Conservation (phyloP, 1,140 invertebrate species). For the Drosophila equinoxialis region DNA sequence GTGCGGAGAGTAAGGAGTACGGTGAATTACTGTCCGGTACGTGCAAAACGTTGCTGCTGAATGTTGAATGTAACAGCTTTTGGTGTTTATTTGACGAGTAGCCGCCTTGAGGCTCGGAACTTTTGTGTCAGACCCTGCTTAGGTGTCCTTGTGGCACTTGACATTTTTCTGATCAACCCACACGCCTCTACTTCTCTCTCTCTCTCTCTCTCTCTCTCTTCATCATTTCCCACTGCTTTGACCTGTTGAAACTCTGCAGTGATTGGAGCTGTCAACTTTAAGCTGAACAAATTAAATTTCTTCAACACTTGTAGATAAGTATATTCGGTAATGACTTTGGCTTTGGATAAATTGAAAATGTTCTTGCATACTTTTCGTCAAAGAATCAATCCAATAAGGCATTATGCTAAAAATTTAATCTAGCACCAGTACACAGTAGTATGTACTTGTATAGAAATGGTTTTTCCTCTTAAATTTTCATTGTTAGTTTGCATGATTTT, state of each 20-base stretch:
- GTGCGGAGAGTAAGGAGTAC: neutral
- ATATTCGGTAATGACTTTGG: neutral
- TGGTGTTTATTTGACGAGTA: constrained; percentile 41
- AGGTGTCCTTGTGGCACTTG: constrained; percentile 41
- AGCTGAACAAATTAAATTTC: neutral
- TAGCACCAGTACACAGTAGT: too few relatives aligned
- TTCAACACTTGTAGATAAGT: neutral
- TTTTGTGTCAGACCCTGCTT: constrained; percentile 22
- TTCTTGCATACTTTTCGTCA: neutral
- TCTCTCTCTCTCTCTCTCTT: neutral
- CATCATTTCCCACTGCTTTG: too few relatives aligned
- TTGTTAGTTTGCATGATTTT: too few relatives aligned
- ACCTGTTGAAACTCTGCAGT: constrained; percentile 9
- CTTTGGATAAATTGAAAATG: neutral
- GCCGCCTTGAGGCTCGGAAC: constrained; percentile 33
- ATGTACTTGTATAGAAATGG: too few relatives aligned
- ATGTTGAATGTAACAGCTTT: constrained; percentile 34
- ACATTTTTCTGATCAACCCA: constrained; percentile 37
- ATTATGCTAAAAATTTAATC: too few relatives aligned
- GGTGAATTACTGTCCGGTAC: constrained; percentile 34
- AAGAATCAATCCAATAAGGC: too few relatives aligned
- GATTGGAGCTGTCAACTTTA: constrained; percentile 3
- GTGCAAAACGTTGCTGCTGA: constrained; percentile 22
- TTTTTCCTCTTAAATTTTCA: too few relatives aligned
- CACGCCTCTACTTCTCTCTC: neutral